phyloP scores from a whole-genome alignment of 1,140 invertebrate species.

The Pteromalus puparum region DNA sequence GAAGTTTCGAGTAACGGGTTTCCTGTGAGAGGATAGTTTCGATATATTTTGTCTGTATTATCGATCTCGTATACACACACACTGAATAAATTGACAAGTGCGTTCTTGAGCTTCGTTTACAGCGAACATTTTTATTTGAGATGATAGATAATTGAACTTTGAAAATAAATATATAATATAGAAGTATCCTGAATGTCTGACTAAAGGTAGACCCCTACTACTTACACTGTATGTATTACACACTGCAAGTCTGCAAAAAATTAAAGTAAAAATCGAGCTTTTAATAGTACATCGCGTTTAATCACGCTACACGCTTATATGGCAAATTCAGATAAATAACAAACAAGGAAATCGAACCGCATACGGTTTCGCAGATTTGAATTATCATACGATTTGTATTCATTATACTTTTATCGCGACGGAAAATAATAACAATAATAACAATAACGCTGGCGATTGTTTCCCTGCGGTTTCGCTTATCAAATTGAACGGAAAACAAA shows the following conservation, averaged over 20 bases:
- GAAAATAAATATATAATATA: too few species aligned
- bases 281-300: background rate
- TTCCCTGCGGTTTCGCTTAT: background rate
- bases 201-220: background rate
- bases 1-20: background rate
- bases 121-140: too few species aligned
- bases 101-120: too few species aligned
- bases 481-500: conserved; percentile 8
- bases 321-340: background rate
- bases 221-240: background rate
- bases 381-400: background rate
- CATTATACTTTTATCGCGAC: background rate
- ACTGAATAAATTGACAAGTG: too few species aligned
- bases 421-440: background rate
- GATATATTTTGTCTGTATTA: background rate
- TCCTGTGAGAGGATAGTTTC: too few species aligned
- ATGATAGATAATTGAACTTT: too few species aligned
- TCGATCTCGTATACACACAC: too few species aligned
- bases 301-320: background rate
- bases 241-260: too few species aligned
- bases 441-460: background rate
- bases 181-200: too few species aligned
- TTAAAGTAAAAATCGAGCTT: background rate
- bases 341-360: background rate
- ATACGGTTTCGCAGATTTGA: too few species aligned